These are phyloP conservation scores for Haliclona indistincta DNA, from an alignment of 37 sponge, comb jelly and placozoan species.

Conservation along the genomic window DNA sequence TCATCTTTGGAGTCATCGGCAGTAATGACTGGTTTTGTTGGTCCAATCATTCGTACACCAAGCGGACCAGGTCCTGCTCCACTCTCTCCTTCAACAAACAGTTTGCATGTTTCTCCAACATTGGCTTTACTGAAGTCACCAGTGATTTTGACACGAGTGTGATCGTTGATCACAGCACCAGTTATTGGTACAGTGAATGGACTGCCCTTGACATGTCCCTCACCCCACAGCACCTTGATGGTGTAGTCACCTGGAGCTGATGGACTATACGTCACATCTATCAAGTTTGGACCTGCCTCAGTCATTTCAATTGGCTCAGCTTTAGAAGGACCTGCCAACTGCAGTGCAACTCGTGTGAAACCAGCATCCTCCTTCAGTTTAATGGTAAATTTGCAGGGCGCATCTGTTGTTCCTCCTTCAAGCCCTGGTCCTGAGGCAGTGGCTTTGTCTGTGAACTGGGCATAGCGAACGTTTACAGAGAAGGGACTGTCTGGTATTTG, in stretches of 20 bases:
- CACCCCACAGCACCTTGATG: constrained; percentile 82
- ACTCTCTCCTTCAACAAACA: constrained; percentile 61
- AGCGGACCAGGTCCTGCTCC: constrained; percentile 90
- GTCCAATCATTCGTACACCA: constrained; percentile 71
- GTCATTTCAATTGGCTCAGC: constrained; percentile 87
- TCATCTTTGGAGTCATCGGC: constrained; percentile 76
- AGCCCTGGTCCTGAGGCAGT: constrained; percentile 78
- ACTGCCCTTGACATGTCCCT: constrained; percentile 83
- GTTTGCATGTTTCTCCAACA: constrained; percentile 52
- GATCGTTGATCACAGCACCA: constrained; percentile 69
- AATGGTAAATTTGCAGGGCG: constrained; percentile 64
- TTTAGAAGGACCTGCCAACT: constrained; percentile 80
- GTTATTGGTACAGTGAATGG: constrained; percentile 80
- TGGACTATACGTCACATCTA: constrained; percentile 80
- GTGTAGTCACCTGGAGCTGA: constrained; percentile 86
- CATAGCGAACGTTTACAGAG: constrained; percentile 71
- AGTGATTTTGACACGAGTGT: constrained; percentile 49
- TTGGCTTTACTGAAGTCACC: constrained; percentile 74
- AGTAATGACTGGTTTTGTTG: constrained; percentile 79
- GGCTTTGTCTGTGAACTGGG: constrained; percentile 83
- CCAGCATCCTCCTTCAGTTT: constrained; percentile 59
- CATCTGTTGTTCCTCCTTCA: constrained; percentile 58
- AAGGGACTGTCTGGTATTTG: constrained; percentile 80
- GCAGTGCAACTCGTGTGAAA: constrained; percentile 71
- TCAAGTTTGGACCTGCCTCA: constrained; percentile 57